Evolutionary conservation across 2,113 vertebrate genomes (phyloP), one percentile per base, ranked within the genome.

Genomic region (Semicossyphus pulcher): DNA sequence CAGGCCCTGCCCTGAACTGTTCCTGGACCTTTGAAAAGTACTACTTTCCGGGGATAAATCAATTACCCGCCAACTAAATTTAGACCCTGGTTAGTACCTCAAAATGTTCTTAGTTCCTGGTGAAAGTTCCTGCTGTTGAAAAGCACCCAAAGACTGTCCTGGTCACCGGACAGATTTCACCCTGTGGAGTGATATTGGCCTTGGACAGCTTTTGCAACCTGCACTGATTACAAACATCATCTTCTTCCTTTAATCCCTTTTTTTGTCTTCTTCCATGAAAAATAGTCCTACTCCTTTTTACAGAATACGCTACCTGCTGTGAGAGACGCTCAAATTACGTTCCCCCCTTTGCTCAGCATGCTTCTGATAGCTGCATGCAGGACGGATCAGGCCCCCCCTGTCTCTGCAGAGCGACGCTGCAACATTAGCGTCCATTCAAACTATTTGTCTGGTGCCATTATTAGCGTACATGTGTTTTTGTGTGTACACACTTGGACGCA

Each of bases 401-500:
- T 15, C 32, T 49, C 41, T 21, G 2, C 12, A 39, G 28, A 45
- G 32, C 11, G 20, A 16, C 7, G 44, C 54, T 39, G 53, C 44
- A 28, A 59, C 36, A 44, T 73, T 41, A 73, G 44, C 67, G 28
- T 61, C 18, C 20, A 6, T 36, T 61, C 25, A 52, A 51, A 68
- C 34, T 53, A 11, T 75, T 86, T 78, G 68, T 68, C 67, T 39
- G 29, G 45, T 34, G 68, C 26, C 37, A 34, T 84, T 54, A 62
- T 56, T 45, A 16, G n/a, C 11, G 18, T 49, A 51, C 44, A 49
- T 51, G 51, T 54, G 34, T 58, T 61, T 69, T 31, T 48, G 21
- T 80, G 63, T 53, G 25, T 62, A 7, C 23, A 44, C 31, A 39
- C n/a, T 14, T 9, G 51, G n/a, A 41, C 44, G 34, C 48, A 2